A percentile compares a stretch with the other conserved stretches of the same genome.
phyloP scores from a whole-genome alignment of 2,113 vertebrate species.

The Melanerpes formicivorus region DNA sequence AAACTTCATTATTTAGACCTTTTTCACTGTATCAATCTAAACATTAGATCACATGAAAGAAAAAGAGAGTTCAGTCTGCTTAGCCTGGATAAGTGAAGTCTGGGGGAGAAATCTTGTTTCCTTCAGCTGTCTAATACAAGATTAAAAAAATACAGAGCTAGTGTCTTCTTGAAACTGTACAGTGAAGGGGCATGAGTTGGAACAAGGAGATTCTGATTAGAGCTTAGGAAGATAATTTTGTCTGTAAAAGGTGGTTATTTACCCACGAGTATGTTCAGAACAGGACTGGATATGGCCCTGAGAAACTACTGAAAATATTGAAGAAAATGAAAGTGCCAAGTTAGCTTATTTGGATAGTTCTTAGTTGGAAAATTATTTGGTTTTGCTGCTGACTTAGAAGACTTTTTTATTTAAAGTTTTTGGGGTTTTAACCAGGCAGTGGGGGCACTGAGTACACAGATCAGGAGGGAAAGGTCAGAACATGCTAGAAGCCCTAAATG shows the following conservation, averaged over 20 bases:
- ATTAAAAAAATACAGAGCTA: background rate
- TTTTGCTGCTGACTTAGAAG: too few species aligned
- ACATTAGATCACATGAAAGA: background rate
- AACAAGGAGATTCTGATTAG: background rate
- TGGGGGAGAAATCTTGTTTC: background rate
- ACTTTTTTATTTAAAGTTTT: background rate
- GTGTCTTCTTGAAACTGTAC: background rate
- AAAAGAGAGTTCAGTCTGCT: background rate
- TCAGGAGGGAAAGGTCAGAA: background rate
- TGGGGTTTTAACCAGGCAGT: background rate
- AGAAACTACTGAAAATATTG: background rate
- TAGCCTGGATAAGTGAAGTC: background rate
- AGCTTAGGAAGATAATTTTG: background rate
- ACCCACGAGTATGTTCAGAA: background rate
- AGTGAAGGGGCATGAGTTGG: background rate
- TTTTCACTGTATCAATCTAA: background rate
- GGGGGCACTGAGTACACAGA: background rate
- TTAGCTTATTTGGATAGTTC: background rate
- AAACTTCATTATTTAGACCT: conserved; percentile 2
- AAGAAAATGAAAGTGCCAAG: background rate
- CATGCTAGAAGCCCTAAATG: background rate
- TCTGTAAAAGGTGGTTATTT: background rate
- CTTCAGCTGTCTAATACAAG: background rate
- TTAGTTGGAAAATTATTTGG: background rate
- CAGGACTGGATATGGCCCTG: background rate